Evolutionary conservation across 2,113 vertebrate genomes (phyloP), one percentile per base, ranked within the genome.

Genomic region (Acinonyx jubatus): DNA sequence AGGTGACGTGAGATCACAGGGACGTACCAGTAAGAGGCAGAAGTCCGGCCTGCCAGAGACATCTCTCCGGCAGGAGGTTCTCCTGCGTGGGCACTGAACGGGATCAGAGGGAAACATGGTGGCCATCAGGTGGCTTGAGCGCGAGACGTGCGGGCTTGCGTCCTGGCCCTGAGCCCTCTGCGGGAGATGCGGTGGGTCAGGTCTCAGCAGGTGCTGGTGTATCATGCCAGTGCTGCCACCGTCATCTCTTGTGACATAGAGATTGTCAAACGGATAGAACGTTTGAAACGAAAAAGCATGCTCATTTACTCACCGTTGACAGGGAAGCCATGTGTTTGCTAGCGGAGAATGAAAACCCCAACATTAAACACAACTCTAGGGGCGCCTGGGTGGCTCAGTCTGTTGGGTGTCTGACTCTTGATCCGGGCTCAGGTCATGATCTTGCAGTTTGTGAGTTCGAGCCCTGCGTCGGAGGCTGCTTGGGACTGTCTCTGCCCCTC

Each of bases 121-220:
- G 13, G 12, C 50, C 27, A 1, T 87, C 25, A 2, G 16, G 7
- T 45, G 57, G 16, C 16, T 50, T 1, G 36, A 63, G 13, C 3
- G 21, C 33, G 21, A 23, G 48, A 45, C 1, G 0, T 16, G 11
- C 25, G 11, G 27, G 12, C 31, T 45, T 13, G 38, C 29, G 4
- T 52, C 63, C 13, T 18, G 5, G 7, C 38, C 18, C 57, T 36
- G 7, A 7, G n/a, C 18, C 25, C 23, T 55, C 21, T 15, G 89
- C 33, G 15, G 45, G 48, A 18, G 69, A 5, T 4, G 4, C 19
- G 1, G 12, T 1, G 3, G 5, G 23, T 3, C 3, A 15, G 25
- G 29, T 8, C 33, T 29, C 3, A 9, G 23, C 79, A 15, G 4
- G 19, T 50, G 31, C 31, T 23, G 66, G 66, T 13, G 18, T 8